These are phyloP conservation scores for Drosophila sordidapex DNA, from an alignment of 2,888 invertebrate species.

Conservation along the genomic window DNA sequence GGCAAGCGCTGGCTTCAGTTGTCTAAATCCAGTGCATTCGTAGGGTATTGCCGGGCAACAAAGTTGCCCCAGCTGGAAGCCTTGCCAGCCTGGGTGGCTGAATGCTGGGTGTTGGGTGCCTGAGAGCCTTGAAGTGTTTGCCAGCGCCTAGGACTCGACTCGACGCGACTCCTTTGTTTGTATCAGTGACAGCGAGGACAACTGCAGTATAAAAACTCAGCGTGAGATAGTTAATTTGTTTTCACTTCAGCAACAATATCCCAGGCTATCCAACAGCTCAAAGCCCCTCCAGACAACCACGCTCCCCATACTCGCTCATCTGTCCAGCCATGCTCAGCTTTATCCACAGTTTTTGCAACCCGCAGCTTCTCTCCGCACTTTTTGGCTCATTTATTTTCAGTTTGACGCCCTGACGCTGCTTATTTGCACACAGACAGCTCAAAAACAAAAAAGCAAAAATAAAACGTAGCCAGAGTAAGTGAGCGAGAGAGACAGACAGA, in stretches of 20 bases:
- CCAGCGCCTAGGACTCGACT: slow-evolving; percentile 47
- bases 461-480: neutral
- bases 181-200: slow-evolving; percentile 51
- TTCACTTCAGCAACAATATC: slow-evolving; percentile 78
- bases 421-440: slow-evolving; percentile 70
- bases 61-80: slow-evolving; percentile 45
- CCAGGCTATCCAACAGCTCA: slow-evolving; percentile 24
- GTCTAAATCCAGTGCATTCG: neutral
- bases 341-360: slow-evolving; percentile 24
- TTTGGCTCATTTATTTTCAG: slow-evolving; percentile 80
- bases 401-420: slow-evolving; percentile 79
- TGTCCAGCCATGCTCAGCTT: neutral
- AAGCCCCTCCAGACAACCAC: neutral
- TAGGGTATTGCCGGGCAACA: slow-evolving; percentile 49
- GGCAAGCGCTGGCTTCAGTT: neutral
- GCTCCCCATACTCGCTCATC: neutral
- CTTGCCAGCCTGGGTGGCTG: neutral
- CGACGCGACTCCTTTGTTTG: slow-evolving; percentile 36
- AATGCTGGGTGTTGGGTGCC: slow-evolving; percentile 10
- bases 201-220: slow-evolving; percentile 73
- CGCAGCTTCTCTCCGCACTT: slow-evolving; percentile 56
- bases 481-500: neutral
- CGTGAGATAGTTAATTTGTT: slow-evolving; percentile 80
- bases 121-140: slow-evolving; percentile 63
- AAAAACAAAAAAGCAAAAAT: slow-evolving; percentile 15